Conservation (phyloP, 2,888 invertebrate species). For the Eupithecia inturbata region DNA sequence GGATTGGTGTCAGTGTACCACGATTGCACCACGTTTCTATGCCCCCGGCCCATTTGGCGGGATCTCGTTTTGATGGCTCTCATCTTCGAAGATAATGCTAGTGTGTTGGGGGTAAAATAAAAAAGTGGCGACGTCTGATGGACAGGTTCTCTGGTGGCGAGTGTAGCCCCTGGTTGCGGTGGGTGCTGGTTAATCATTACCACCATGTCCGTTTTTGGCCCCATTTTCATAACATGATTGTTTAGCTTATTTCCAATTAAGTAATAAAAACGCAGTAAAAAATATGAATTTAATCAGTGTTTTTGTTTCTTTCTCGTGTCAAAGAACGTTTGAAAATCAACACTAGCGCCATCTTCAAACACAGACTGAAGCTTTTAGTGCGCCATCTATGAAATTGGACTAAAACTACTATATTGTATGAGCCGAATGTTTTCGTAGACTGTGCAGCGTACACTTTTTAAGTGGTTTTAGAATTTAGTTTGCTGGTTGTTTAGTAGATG, state of each 20-base stretch:
- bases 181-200: neutral
- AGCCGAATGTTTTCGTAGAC: neutral
- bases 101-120: no score
- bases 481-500: neutral
- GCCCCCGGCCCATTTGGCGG: conserved; percentile 61
- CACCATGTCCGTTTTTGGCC: neutral
- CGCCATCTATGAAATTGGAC: conserved; percentile 19
- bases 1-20: conserved; percentile 78
- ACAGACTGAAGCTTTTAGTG: conserved; percentile 1
- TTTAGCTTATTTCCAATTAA: no score
- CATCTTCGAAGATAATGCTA: conserved; percentile 27
- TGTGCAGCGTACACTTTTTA: neutral
- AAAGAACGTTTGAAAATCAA: neutral
- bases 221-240: neutral
- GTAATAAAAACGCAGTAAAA: no score
- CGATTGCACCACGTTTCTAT: conserved; percentile 63
- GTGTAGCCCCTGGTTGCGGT: neutral
- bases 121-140: neutral
- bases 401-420: neutral
- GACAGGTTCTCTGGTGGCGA: neutral
- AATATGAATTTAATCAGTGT: no score
- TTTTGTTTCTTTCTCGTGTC: neutral
- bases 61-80: conserved; percentile 44
- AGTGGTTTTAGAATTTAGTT: neutral
- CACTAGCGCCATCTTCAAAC: conserved; percentile 28